Percentiles rank a stretch among this genome's conserved stretches.
These are phyloP conservation scores for Anabacerthia variegaticeps DNA, from an alignment of 2,797 vertebrate genomes.

Conservation along the genomic window DNA sequence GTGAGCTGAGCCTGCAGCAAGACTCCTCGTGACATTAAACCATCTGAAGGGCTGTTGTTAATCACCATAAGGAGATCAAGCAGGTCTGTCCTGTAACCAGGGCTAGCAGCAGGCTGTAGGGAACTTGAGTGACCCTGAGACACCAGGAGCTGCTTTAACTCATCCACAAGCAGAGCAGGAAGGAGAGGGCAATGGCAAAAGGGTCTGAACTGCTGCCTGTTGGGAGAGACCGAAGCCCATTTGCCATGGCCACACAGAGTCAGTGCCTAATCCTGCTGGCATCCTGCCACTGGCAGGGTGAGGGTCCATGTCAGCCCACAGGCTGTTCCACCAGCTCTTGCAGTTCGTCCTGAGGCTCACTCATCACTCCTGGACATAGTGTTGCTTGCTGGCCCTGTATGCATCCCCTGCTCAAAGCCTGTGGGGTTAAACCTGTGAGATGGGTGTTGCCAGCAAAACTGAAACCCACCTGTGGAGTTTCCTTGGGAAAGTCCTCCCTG, in stretches of 20 bases:
- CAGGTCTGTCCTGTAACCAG: not conserved
- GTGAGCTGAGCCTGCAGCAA: not conserved
- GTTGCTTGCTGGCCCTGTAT: not conserved
- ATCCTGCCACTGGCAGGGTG: not conserved
- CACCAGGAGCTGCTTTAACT: not conserved
- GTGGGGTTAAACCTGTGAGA: fast-evolving
- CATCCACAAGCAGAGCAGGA: not conserved
- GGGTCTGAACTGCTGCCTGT: not conserved
- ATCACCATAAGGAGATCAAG: not conserved
- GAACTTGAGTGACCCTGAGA: not conserved
- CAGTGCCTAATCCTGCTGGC: not conserved
- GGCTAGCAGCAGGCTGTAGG: not conserved
- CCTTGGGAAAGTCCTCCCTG: not conserved
- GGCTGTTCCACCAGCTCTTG: not conserved
- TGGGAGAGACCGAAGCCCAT: not conserved
- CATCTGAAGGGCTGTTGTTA: not conserved
- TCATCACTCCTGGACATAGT: not conserved
- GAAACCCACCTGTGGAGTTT: slow-evolving; percentile 23
- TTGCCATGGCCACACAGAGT: not conserved
- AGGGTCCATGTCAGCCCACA: not conserved
- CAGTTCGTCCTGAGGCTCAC: not conserved
- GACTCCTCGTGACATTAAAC: not conserved
- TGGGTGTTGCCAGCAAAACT: not conserved
- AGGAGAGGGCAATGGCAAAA: not conserved
- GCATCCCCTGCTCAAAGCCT: not conserved